Percentiles rank a stretch among this genome's conserved stretches.
phyloP scores from a whole-genome alignment of 37 sponge, comb jelly and placozoan genomes.

The Aphrocallistes beatrix region DNA sequence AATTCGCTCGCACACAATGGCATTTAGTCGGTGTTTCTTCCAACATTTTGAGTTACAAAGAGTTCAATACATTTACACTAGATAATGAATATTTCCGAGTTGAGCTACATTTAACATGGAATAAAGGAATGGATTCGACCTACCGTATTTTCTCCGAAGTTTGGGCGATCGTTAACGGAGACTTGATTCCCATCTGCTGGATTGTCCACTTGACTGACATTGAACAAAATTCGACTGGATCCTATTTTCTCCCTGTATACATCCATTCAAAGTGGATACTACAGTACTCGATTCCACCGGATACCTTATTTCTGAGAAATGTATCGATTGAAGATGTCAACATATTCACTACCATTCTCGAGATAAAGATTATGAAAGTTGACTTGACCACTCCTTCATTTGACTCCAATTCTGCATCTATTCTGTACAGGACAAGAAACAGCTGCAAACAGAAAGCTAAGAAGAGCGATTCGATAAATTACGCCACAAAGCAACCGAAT shows the following conservation, averaged over 20 bases:
- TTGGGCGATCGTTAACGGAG: conserved; percentile 24
- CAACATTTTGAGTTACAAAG: background rate
- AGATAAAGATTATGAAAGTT: conserved; percentile 19
- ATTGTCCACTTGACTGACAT: conserved; percentile 22
- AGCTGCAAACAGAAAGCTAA: background rate
- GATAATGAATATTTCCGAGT: background rate
- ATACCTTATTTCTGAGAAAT: conserved; percentile 19
- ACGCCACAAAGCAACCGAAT: background rate
- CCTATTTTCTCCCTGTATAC: background rate
- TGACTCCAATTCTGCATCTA: background rate
- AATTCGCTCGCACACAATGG: conserved; percentile 23
- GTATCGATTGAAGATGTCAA: conserved; percentile 28
- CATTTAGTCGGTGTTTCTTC: conserved; percentile 22
- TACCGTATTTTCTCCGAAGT: conserved; percentile 34
- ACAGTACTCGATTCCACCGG: conserved; percentile 9
- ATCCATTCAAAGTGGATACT: conserved; percentile 8
- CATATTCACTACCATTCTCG: conserved; percentile 24
- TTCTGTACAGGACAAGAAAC: background rate
- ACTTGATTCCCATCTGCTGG: conserved; percentile 36
- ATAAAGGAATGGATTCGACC: background rate
- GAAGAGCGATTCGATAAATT: background rate
- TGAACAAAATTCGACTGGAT: background rate
- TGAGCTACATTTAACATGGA: conserved; percentile 16
- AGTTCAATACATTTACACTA: background rate
- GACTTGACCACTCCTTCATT: background rate